Base-by-base conservation (phyloP, 1,140 invertebrate genomes). In the Sycophila sp. region DNA sequence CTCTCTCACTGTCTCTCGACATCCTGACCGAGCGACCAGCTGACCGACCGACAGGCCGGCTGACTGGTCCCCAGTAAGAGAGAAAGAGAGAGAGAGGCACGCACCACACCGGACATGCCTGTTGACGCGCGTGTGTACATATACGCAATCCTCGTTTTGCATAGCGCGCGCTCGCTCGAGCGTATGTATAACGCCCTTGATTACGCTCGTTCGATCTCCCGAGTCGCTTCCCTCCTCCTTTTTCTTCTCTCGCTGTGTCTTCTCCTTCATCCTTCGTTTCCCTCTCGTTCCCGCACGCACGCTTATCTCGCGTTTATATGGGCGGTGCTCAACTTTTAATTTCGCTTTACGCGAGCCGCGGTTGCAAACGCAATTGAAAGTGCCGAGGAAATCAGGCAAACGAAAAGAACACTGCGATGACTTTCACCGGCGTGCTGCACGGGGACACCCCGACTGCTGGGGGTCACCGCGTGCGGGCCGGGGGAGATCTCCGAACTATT, bases 21-120 rank as follows among this genome's bases (percentile, higher is more conserved):
- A 70, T 70, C 68, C 36, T 56, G 51, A 56, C 64, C 51, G 51
- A 66, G 51, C 42, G 42, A 51, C 30, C 32, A 64, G 32, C 60
- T 51, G 47, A 51, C 45, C 26, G 32, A 45, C 4, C 10, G 30
- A 34, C 28, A 19, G 45, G 55, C 19, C 55, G 17, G 49, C 26
- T 30, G 24, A 53, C 11, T 30, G 26, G 58, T 45, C 38, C 1
- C 22, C 38, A 15, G 0, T 15, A 26, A 53, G 13, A 28, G 1
- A 30, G 15, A 53, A 34, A 53, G 32, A 65, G 32, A 13, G 13
- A 40, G 15, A 15, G 26, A 30, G 17, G 32, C 24, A 47, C 40
- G 36, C 59, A 60, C 7, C 40, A 22, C 59, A 60, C 7, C 24
- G 58, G 24, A 32, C 59, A 32, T 45, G 38, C 38, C 32, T 53